Evolutionary conservation across 2,888 invertebrate species (phyloP), one percentile per base, ranked within the genome.

Genomic region (Pantelozetes paolii): DNA sequence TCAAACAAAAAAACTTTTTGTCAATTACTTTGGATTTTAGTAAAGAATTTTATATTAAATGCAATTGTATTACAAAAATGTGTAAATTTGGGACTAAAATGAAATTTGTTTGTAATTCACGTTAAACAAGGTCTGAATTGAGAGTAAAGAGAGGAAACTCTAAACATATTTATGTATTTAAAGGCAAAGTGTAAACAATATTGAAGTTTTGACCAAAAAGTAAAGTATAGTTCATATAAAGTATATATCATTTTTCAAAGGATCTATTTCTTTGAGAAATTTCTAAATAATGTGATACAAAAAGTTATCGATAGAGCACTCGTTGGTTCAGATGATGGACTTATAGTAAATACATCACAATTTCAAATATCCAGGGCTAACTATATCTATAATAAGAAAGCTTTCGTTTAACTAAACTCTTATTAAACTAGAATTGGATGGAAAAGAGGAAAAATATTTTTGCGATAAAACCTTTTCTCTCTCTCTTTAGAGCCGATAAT

Each of bases 401-500:
- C 50, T 20, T 50, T 50, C 20, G 20, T n/a, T 50, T 50, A 5
- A 59, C 2, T 28, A 32, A 8, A 59, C 59, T 59, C 59, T 59
- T 59, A 30, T 59, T 59, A 59, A 8, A 36, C 5, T 5, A 5
- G 36, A 30, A 36, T n/a, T 32, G 20, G 32, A 36, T 32, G 20
- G 36, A 20, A 64, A 28, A 18, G 26, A 28, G 57, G 18, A 36
- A 32, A 36, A 32, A 62, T 28, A 2, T 30, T 36, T 36, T 36
- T 32, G n/a, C 20, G 64, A 64, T 64, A 64, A 64, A 64, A 36
- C 64, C 18, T 36, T 36, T n/a, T n/a, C n/a, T n/a, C n/a, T n/a
- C n/a, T 64, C 64, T 13, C 64, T 64, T 64, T 20, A 18, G 36
- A 36, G 26, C 64, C 20, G 64, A 64, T 64, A 64, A 64, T 20